A percentile compares a stretch with the other conserved stretches of the same genome.
Conservation (phyloP, 2,888 invertebrate species). For the Subacronicta megacephala region DNA sequence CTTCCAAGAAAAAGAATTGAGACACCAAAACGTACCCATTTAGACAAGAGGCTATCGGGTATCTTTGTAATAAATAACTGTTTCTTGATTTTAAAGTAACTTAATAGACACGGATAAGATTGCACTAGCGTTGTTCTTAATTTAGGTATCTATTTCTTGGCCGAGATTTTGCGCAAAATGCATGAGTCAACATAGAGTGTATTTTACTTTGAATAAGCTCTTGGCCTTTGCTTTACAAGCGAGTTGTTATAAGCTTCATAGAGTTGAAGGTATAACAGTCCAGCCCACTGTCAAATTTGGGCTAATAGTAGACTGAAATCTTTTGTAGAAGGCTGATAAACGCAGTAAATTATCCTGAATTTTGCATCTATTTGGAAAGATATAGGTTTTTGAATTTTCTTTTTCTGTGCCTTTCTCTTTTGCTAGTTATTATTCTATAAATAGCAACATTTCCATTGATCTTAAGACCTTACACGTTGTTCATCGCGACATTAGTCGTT, state of each 20-base stretch:
- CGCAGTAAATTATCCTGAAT: too few relatives aligned
- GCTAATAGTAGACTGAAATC: too few relatives aligned
- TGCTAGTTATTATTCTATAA: too few relatives aligned
- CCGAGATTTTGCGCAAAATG: slow-evolving; percentile 5
- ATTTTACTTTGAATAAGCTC: slow-evolving; percentile 1
- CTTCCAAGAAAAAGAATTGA: slow-evolving; percentile 1
- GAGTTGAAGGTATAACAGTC: too few relatives aligned
- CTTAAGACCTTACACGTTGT: slow-evolving; percentile 36
- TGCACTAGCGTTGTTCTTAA: slow-evolving; percentile 19
- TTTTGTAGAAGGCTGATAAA: too few relatives aligned
- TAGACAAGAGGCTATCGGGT: not conserved
- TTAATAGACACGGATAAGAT: slow-evolving; percentile 3
- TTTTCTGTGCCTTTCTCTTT: too few relatives aligned
- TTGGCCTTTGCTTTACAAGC: too few relatives aligned
- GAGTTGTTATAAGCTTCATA: too few relatives aligned
- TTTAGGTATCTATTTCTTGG: slow-evolving; percentile 11
- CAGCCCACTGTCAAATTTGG: too few relatives aligned
- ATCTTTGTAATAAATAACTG: slow-evolving; percentile 8
- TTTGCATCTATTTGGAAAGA: too few relatives aligned
- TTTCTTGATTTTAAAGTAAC: slow-evolving; percentile 13
- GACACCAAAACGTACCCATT: not conserved
- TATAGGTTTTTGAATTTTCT: too few relatives aligned
- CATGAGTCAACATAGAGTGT: slow-evolving; percentile 7
- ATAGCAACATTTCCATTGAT: slow-evolving; percentile 4
- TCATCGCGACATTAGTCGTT: slow-evolving; percentile 21